Evolutionary conservation across 2,113 vertebrate species (phyloP).

Genomic region (Mesocricetus auratus): DNA sequence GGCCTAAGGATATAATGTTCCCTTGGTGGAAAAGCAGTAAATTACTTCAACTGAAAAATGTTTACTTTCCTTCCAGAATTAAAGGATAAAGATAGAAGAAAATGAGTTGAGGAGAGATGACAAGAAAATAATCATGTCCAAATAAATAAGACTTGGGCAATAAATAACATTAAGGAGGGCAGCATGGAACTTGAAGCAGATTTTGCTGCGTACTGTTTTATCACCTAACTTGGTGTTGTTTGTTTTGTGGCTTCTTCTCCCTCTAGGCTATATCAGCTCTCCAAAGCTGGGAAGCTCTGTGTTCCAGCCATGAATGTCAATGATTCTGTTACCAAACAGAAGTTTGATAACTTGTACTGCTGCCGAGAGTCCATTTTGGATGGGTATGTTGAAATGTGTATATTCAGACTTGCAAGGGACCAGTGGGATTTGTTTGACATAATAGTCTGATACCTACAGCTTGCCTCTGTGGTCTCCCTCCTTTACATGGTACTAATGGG

Average conservation of each 20-base stretch:
- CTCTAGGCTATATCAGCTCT: slow-evolving; percentile 97
- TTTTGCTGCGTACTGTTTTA: neutral
- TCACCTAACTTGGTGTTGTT: slow-evolving; percentile 66
- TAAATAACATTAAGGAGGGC: slow-evolving; percentile 51
- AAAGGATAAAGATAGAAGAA: slow-evolving; percentile 9
- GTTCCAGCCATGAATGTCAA: slow-evolving; percentile 99
- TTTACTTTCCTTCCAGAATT: slow-evolving; percentile 27
- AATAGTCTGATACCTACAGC: neutral
- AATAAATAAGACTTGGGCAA: neutral
- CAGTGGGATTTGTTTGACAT: neutral
- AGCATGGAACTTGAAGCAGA: slow-evolving; percentile 1
- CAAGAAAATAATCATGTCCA: slow-evolving; percentile 33
- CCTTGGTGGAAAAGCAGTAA: slow-evolving; percentile 62
- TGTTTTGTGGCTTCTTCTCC: slow-evolving; percentile 76
- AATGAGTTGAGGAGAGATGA: slow-evolving; percentile 55
- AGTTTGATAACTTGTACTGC: slow-evolving; percentile 99
- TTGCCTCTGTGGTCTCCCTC: neutral
- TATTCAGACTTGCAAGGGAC: neutral
- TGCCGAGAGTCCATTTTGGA: slow-evolving; percentile 99
- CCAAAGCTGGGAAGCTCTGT: slow-evolving; percentile 98
- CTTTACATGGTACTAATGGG: neutral
- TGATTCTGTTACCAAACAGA: slow-evolving; percentile 99
- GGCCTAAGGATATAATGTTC: slow-evolving; percentile 36
- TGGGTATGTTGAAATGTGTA: slow-evolving; percentile 89
- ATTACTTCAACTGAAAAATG: slow-evolving; percentile 31